Percentiles rank a stretch among this genome's conserved stretches.
phyloP scores from a whole-genome alignment of 1,140 invertebrate species.

The Nephila pilipes region DNA sequence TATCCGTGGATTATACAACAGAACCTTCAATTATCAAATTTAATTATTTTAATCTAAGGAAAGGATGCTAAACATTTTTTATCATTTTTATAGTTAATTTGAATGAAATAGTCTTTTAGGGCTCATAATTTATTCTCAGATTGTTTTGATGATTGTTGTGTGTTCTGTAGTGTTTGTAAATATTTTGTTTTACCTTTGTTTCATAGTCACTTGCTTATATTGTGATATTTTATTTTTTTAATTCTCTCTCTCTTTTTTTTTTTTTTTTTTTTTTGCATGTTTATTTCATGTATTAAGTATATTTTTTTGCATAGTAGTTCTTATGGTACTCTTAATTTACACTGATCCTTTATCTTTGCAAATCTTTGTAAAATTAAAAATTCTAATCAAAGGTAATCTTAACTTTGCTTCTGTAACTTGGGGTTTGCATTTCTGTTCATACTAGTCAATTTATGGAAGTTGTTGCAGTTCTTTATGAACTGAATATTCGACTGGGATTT shows the following conservation, averaged over 20 bases:
- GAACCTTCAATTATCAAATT: not conserved
- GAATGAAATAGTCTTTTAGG: not conserved
- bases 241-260: too few relatives aligned
- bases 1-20: not conserved
- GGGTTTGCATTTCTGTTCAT: not conserved
- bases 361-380: not conserved
- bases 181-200: not conserved
- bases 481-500: not conserved
- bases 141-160: not conserved
- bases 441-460: not conserved
- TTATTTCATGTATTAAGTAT: not conserved
- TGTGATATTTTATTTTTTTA: constrained; percentile 27
- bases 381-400: not conserved
- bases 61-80: too few relatives aligned
- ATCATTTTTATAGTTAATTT: not conserved
- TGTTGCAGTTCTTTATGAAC: not conserved
- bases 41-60: not conserved
- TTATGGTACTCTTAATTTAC: not conserved
- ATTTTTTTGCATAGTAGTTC: not conserved
- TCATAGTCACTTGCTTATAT: constrained; percentile 22
- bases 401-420: not conserved
- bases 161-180: not conserved
- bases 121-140: not conserved
- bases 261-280: not conserved
- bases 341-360: not conserved